Base-by-base conservation (phyloP, 2,797 vertebrate species). In the Myotis vivesi region DNA sequence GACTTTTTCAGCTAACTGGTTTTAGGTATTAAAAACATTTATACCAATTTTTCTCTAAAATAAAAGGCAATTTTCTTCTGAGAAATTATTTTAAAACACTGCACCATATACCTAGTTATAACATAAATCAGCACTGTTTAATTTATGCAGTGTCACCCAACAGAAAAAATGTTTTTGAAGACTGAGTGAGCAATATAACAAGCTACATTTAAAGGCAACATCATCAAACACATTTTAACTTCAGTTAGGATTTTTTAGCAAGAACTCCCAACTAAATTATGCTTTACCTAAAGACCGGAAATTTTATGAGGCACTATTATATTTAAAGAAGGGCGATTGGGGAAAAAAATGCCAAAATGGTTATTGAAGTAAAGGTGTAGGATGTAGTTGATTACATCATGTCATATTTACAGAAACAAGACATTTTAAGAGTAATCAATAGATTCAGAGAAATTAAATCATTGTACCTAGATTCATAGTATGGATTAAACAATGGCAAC, bases 361-460 rank as follows among this genome's bases (percentile, higher is more conserved):
- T 95, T 95, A 69, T 23, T 68, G 91, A 95, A 93, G 89, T 7
- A 22, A 33, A 90, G 38, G 79, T 96, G 93, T 79, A 55, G 80
- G 90, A 81, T 33, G 28, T 19, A 80, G 28, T 66, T 95, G 46
- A 89, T 86, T 97, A 76, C 57, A n/a, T 0, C 1, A 0, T 94
- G 30, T 92, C 94, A 57, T 97, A 95, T 95, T 97, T 97, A 62
- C 6, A 87, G 9, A 87, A 91, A 41, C 38, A 91, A 85, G 64
- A 66, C 89, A 93, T 94, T 46, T 95, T 82, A 97, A 97, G 73
- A 97, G 51, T 92, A 97, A 96, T 97, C 6, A 59, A 59, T 96
- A 91, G 72, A 95, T 96, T 30, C 4, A 83, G 73, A 97, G 97
- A 92, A 97, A 97, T 94, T 9, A 98, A 97, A 97, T 92, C 68